phyloP scores from a whole-genome alignment of 2,888 invertebrate species.

The Escarpia spicata region DNA sequence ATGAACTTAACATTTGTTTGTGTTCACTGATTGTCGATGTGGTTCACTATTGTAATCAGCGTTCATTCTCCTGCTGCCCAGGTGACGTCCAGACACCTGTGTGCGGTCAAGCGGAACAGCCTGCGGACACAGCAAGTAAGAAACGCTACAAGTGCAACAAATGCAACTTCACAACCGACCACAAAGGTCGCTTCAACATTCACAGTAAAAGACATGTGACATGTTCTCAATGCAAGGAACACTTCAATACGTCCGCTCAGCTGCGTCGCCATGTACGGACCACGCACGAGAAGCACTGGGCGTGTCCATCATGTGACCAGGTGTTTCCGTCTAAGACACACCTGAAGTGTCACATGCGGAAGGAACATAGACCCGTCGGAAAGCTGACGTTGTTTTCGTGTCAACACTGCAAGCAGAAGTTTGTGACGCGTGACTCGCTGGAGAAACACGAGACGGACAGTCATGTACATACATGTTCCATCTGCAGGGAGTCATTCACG shows the following conservation, averaged over 20 bases:
- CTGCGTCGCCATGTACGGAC: background rate
- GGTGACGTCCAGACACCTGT: background rate
- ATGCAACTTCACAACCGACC: background rate
- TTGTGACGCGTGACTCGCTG: background rate
- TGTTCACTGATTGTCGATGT: background rate
- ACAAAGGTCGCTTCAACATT: background rate
- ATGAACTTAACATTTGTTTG: too few relatives aligned
- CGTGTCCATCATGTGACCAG: background rate
- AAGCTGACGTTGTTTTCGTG: background rate
- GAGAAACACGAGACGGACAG: background rate
- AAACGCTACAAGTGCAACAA: background rate
- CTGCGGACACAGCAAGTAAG: background rate
- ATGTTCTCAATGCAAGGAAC: background rate
- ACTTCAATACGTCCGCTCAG: background rate
- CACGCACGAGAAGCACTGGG: background rate
- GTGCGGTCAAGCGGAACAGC: background rate
- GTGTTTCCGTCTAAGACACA: background rate
- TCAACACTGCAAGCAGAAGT: slow-evolving; percentile 16
- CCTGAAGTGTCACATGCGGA: background rate
- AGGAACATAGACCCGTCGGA: background rate
- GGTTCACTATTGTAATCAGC: background rate
- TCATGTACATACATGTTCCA: background rate
- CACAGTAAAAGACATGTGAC: background rate
- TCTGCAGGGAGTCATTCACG: background rate
- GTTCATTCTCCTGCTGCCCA: background rate